These are phyloP conservation scores for Anoncus sp. DNA, from an alignment of 2,888 invertebrate genomes.

Conservation along the genomic window DNA sequence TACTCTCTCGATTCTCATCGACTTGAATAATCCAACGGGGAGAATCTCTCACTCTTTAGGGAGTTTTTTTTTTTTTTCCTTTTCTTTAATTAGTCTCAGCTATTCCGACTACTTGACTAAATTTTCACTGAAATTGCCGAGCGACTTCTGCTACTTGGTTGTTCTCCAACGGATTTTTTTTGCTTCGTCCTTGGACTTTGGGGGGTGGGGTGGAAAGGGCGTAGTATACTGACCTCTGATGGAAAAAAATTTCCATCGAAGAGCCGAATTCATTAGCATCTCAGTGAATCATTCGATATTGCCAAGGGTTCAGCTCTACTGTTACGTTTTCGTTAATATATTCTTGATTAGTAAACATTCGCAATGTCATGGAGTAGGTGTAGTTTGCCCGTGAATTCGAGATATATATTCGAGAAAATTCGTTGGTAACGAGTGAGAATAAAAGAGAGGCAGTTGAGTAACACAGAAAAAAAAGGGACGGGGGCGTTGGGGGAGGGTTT, in stretches of 20 bases:
- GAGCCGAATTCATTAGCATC: conserved; percentile 16
- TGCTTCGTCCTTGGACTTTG: conserved; percentile 1
- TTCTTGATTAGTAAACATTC: conserved; percentile 7
- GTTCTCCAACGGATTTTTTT: conserved; percentile 1
- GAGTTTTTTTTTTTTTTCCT: not conserved
- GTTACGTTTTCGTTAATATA: not conserved
- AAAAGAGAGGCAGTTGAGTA: too few relatives aligned
- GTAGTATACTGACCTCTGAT: not conserved
- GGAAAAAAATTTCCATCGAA: not conserved
- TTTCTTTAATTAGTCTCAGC: conserved; percentile 37
- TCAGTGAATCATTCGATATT: conserved; percentile 1
- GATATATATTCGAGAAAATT: too few relatives aligned
- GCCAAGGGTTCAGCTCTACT: conserved; percentile 24
- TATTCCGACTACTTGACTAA: conserved; percentile 33
- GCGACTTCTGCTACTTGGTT: conserved; percentile 14
- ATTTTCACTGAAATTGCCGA: conserved; percentile 27
- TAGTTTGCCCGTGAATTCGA: too few relatives aligned
- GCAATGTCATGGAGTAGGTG: not conserved
- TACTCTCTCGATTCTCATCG: conserved; percentile 17
- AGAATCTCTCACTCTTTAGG: conserved; percentile 30
- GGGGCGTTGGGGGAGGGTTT: too few relatives aligned
- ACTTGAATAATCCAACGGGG: conserved; percentile 35
- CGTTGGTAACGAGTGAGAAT: too few relatives aligned
- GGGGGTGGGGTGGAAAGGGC: not conserved
- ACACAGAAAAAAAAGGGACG: too few relatives aligned